Evolutionary conservation across 2,888 invertebrate genomes (phyloP).

Genomic region (Mesochorus sp.): DNA sequence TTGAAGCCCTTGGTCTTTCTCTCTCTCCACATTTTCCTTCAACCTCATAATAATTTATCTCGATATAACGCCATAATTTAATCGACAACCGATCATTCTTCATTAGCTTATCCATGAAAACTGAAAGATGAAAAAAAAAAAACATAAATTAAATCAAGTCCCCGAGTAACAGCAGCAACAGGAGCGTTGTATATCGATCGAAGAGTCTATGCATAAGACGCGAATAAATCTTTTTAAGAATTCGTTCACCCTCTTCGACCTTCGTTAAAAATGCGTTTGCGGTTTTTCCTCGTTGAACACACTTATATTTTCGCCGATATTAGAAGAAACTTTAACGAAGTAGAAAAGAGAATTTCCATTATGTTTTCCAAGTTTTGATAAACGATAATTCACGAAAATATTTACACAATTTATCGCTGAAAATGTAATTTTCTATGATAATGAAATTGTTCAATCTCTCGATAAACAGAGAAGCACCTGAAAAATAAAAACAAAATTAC

Average conservation of each 20-base stretch:
- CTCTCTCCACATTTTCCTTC: background rate
- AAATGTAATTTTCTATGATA: no score
- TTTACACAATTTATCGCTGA: no score
- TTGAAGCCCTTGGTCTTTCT: background rate
- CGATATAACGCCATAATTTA: conserved; percentile 5
- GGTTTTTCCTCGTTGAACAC: no score
- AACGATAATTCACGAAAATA: no score
- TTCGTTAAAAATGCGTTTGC: no score
- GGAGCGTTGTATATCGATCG: background rate
- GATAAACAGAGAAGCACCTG: no score
- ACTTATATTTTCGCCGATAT: no score
- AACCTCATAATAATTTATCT: background rate
- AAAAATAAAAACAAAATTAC: no score
- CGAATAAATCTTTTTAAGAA: background rate
- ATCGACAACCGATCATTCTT: conserved; percentile 14
- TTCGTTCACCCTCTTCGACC: background rate
- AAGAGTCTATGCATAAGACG: background rate
- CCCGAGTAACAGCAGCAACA: background rate
- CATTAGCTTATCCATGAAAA: background rate
- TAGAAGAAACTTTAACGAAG: no score
- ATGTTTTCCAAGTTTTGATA: no score
- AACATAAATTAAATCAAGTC: background rate
- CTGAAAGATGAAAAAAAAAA: background rate
- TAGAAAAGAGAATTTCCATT: no score
- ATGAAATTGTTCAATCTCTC: no score